Percentiles rank a stretch among this genome's conserved stretches.
Evolutionary conservation across 1,140 invertebrate genomes (phyloP).

Genomic region (Vanessa atalanta): DNA sequence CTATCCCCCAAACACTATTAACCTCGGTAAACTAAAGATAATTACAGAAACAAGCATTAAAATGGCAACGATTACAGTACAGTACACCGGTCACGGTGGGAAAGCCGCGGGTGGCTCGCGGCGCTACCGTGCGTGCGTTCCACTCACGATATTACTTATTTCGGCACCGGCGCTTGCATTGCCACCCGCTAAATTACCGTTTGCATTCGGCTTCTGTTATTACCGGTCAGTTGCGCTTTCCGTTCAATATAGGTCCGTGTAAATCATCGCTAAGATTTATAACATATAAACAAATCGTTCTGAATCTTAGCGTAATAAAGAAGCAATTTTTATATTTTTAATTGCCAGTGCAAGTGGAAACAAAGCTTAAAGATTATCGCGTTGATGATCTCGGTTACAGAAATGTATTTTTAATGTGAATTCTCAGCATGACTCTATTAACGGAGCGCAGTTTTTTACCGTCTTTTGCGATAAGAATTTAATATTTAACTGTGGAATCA

Average conservation of each 20-base stretch:
- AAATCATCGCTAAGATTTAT: background rate
- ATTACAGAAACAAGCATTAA: constrained; percentile 38
- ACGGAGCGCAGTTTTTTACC: constrained; percentile 17
- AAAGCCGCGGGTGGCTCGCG: constrained; percentile 65
- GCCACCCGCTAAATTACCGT: constrained; percentile 44
- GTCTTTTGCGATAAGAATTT: constrained; percentile 20
- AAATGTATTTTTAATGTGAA: constrained; percentile 21
- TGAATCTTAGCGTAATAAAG: constrained; percentile 10
- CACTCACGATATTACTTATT: constrained; percentile 71
- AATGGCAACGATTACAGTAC: constrained; percentile 45
- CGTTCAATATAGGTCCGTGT: constrained; percentile 31
- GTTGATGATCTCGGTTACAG: background rate
- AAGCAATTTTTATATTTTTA: background rate
- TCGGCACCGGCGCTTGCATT: constrained; percentile 56
- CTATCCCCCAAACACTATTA: constrained; percentile 1
- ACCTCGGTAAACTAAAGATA: constrained; percentile 20
- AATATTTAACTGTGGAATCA: constrained; percentile 32
- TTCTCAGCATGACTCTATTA: constrained; percentile 17
- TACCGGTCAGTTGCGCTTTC: constrained; percentile 45
- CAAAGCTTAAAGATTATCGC: background rate
- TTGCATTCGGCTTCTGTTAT: constrained; percentile 62
- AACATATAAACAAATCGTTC: background rate
- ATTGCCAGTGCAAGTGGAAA: background rate
- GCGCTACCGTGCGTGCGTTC: constrained; percentile 68
- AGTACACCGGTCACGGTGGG: constrained; percentile 56